Conservation (phyloP, 2,113 vertebrate species). For the Hippocampus barbouri region DNA sequence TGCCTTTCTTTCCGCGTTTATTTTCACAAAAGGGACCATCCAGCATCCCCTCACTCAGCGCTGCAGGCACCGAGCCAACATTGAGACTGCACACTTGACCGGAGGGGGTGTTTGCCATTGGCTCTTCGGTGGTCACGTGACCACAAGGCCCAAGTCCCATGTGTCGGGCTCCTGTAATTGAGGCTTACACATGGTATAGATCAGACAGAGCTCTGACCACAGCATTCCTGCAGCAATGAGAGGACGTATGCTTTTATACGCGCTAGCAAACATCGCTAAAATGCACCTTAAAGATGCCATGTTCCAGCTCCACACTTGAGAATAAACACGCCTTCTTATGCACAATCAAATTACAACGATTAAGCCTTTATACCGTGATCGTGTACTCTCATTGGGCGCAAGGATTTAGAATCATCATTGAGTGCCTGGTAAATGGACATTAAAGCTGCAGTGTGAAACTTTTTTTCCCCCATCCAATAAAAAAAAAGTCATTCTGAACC, state of each 20-base stretch:
- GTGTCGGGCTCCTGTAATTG: conserved; percentile 64
- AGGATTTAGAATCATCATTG: conserved; percentile 19
- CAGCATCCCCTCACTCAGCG: conserved; percentile 45
- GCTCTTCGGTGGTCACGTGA: conserved; percentile 53
- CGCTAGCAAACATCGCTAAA: conserved; percentile 20
- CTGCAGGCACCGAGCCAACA: conserved; percentile 54
- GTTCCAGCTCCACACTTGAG: neutral
- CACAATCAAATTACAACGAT: neutral
- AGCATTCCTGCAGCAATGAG: conserved; percentile 55
- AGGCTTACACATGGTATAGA: conserved; percentile 73
- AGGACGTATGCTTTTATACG: conserved; percentile 29
- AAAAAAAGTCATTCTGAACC: no score
- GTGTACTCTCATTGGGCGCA: neutral
- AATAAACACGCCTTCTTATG: neutral
- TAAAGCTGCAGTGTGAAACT: neutral
- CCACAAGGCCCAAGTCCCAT: conserved; percentile 55
- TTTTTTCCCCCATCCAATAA: no score
- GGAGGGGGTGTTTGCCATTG: conserved; percentile 49
- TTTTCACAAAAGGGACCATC: conserved; percentile 27
- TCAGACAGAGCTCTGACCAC: conserved; percentile 64
- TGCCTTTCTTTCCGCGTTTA: neutral
- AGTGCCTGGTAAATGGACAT: conserved; percentile 22
- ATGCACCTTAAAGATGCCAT: neutral
- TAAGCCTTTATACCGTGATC: neutral
- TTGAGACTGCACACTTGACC: conserved; percentile 53